Conservation (phyloP, 2,113 vertebrate genomes). For the Pangasianodon gigas region DNA sequence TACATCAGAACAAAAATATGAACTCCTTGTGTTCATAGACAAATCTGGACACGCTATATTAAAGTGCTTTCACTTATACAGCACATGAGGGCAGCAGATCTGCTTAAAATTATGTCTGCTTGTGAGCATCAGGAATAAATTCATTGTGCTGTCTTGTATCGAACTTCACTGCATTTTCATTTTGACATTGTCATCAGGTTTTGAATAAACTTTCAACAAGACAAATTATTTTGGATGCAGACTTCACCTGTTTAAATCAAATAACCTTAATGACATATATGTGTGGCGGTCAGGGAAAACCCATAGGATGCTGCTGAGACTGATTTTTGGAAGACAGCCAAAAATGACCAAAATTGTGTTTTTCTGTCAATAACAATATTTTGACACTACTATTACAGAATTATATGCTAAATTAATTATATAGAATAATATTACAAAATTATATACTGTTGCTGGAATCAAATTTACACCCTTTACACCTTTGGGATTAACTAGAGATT, state of each 20-base stretch:
- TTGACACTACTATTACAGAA: neutral
- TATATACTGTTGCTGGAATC: neutral
- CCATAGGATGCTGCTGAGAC: neutral
- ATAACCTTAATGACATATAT: neutral
- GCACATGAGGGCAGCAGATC: conserved; percentile 48
- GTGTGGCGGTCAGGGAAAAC: neutral
- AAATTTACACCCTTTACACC: no score
- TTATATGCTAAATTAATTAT: neutral
- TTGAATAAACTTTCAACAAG: neutral
- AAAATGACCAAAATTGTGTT: neutral
- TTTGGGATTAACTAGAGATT: no score
- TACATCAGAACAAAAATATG: neutral
- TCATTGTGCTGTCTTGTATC: neutral
- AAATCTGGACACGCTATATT: neutral
- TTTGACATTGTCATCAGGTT: neutral
- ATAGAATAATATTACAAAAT: neutral
- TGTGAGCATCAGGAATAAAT: neutral
- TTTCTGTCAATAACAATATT: neutral
- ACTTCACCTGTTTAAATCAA: neutral
- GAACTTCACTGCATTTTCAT: neutral
- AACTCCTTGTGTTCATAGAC: neutral
- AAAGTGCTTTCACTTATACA: neutral
- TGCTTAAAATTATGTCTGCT: conserved; percentile 1
- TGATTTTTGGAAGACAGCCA: neutral
- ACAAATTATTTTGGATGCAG: neutral